Base-by-base conservation (phyloP, 2,888 invertebrate species). In the Lasioglossum morio region DNA sequence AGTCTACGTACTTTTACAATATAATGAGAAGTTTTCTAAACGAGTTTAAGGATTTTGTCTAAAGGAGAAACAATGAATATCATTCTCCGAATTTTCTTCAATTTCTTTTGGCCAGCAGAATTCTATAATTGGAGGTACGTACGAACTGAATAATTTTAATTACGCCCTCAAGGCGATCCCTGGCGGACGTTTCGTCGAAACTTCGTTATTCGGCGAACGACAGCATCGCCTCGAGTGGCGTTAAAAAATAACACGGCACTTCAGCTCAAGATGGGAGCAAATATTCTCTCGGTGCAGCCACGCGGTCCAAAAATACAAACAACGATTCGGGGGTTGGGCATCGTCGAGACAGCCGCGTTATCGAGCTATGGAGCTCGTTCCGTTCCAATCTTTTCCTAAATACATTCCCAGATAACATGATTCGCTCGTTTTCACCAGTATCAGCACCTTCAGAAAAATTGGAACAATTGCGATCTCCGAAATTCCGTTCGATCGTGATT, bases 171-270 rank as follows among this genome's bases (percentile, higher is more conserved):
- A 72, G 69, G 23, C 4, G 48, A 63, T 19, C 7, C 30, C 5
- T 19, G 40, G 70, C 14, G 16, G n/a, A 46, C 48, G 60, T 43
- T 63, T 60, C 74, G 72, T 75, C 46, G 60, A 37, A 78, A 72
- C 46, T 72, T 66, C 75, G 66, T 43, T 73, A 16, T 30, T n/a
- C 48, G 48, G 5, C n/a, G 40, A 53, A 77, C 82, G 73, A 66
- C 63, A 75, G 73, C 30, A 72, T 84, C 74, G 43, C 70, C 72
- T 83, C 84, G 34, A 84, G 84, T 84, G 84, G 63, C 37, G 83
- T 84, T 83, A 82, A 82, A 84, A 84, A 84, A 84, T 84, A 84
- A 75, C 84, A 46, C 77, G 40, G 63, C 78, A 78, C 84, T 84
- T 57, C 78, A 84, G 34, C 72, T 57, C 34, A 23, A 75, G 72